These are phyloP conservation scores for Timandra comae DNA, from an alignment of 2,888 invertebrate species.

Conservation along the genomic window DNA sequence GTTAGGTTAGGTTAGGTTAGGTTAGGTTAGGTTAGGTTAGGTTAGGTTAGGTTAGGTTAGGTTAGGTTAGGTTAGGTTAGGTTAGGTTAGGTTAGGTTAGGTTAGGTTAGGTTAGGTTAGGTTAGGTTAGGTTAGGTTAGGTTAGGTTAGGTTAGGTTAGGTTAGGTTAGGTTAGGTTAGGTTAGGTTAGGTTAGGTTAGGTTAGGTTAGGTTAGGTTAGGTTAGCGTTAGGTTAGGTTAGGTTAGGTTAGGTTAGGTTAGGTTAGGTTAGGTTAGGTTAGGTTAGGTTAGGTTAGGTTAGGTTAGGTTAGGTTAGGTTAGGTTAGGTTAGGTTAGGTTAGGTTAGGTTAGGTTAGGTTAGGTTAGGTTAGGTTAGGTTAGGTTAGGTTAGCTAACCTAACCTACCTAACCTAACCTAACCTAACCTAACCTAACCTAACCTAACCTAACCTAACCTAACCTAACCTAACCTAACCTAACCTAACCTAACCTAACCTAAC, in stretches of 20 bases:
- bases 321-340: constrained; percentile 2
- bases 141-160: constrained; percentile 2
- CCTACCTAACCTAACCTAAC: too few relatives aligned
- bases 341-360: constrained; percentile 2
- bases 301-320: constrained; percentile 2
- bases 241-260: constrained; percentile 2
- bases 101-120: constrained; percentile 2
- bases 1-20: constrained; percentile 2
- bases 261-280: constrained; percentile 2
- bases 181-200: constrained; percentile 2
- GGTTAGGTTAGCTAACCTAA: constrained; percentile 2
- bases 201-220: constrained; percentile 2
- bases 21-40: constrained; percentile 2
- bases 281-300: constrained; percentile 2
- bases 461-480: too few relatives aligned
- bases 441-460: too few relatives aligned
- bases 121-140: constrained; percentile 2
- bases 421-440: too few relatives aligned
- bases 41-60: constrained; percentile 2
- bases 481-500: too few relatives aligned
- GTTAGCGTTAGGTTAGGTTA: constrained; percentile 2
- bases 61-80: constrained; percentile 2
- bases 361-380: constrained; percentile 2
- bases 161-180: constrained; percentile 2
- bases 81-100: constrained; percentile 2